A percentile compares a stretch with the other conserved stretches of the same genome.
Evolutionary conservation across 2,888 invertebrate species (phyloP).

Genomic region (Cancer borealis): DNA sequence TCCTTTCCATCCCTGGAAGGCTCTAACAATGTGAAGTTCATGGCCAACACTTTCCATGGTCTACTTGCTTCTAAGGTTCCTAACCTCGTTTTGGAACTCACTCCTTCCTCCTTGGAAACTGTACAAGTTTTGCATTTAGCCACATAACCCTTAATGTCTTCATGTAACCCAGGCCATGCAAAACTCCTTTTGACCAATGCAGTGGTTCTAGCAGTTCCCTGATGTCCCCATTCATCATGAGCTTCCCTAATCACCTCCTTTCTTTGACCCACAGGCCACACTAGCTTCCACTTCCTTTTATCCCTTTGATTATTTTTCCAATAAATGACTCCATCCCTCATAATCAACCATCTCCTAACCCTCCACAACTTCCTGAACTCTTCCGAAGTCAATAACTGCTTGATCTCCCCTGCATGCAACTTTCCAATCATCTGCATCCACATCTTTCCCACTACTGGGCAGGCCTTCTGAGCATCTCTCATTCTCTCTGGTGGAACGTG

Average conservation of each 20-base stretch:
- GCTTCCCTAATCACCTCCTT: neutral
- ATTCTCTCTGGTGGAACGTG: neutral
- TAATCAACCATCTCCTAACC: slow-evolving; percentile 5
- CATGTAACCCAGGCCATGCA: slow-evolving; percentile 44
- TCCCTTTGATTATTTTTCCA: neutral
- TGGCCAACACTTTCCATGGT: neutral
- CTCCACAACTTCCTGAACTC: slow-evolving; percentile 50
- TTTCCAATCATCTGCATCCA: slow-evolving; percentile 42
- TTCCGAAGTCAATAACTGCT: neutral
- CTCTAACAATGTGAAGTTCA: neutral
- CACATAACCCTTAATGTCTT: slow-evolving; percentile 6
- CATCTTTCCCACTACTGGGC: slow-evolving; percentile 28
- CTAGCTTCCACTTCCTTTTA: neutral
- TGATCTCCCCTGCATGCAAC: neutral
- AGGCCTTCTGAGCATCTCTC: neutral
- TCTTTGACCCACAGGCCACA: neutral
- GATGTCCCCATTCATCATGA: slow-evolving; percentile 49
- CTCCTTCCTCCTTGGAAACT: neutral
- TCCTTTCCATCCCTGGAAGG: slow-evolving; percentile 49
- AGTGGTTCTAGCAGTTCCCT: slow-evolving; percentile 38
- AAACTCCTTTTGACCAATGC: slow-evolving; percentile 33
- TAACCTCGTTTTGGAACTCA: neutral
- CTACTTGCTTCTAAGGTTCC: neutral
- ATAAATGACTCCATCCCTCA: slow-evolving; percentile 54
- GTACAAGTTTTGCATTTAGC: slow-evolving; percentile 9